Percentiles rank a stretch among this genome's conserved stretches.
Conservation (phyloP, 2,113 vertebrate species). For the Psophia crepitans region DNA sequence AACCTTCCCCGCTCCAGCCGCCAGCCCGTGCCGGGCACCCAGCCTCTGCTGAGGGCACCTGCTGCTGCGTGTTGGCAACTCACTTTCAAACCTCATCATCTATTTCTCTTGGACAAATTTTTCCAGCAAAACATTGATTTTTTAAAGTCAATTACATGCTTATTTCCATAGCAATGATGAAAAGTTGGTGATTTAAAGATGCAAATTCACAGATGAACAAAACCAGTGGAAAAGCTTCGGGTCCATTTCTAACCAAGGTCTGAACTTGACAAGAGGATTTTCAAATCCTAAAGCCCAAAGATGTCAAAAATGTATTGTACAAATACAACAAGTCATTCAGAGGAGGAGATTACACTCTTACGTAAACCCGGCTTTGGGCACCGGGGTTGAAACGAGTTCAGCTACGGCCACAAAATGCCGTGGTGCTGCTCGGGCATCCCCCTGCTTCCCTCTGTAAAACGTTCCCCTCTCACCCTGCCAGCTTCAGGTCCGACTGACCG, state of each 20-base stretch:
- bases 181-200: neutral
- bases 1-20: neutral
- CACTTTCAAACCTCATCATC: neutral
- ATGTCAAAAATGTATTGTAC: neutral
- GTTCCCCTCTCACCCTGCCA: accelerated
- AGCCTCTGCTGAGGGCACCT: neutral
- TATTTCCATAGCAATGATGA: neutral
- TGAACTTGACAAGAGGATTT: neutral
- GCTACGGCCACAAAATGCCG: neutral
- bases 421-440: accelerated
- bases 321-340: neutral
- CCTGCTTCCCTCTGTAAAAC: neutral
- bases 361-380: neutral
- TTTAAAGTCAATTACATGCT: neutral
- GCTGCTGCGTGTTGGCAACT: accelerated
- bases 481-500: neutral
- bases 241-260: neutral
- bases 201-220: neutral
- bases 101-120: neutral
- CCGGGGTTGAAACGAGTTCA: neutral
- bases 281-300: neutral
- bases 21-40: neutral
- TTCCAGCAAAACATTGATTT: neutral
- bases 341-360: neutral
- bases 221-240: neutral